A percentile compares a stretch with the other conserved stretches of the same genome.
These are phyloP conservation scores for Acanthochromis polyacanthus DNA, from an alignment of 2,113 vertebrate species.

Conservation along the genomic window DNA sequence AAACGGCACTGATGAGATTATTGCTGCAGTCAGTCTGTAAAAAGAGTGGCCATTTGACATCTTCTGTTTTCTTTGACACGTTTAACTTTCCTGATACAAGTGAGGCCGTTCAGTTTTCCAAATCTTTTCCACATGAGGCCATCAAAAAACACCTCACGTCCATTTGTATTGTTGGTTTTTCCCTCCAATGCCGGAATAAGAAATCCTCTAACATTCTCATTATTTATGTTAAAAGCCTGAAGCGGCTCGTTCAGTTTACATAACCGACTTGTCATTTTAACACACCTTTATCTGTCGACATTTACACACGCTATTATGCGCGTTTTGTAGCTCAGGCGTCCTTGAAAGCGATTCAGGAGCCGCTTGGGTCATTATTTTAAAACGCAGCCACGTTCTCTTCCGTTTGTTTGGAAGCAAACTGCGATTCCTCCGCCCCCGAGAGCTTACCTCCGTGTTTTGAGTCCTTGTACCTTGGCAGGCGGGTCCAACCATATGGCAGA, in stretches of 20 bases:
- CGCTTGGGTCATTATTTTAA: slow-evolving; percentile 56
- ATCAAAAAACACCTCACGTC: neutral
- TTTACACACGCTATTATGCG: neutral
- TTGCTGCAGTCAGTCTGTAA: slow-evolving; percentile 19
- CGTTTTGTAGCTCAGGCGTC: slow-evolving; percentile 33
- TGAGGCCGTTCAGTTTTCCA: slow-evolving; percentile 4
- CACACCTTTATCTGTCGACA: neutral
- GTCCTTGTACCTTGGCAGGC: slow-evolving; percentile 85
- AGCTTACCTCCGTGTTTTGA: slow-evolving; percentile 71
- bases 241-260: too few species aligned
- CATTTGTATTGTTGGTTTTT: neutral
- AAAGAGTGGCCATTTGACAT: too few species aligned
- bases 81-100: slow-evolving; percentile 5
- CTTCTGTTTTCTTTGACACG: neutral
- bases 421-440: slow-evolving; percentile 36
- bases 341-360: slow-evolving; percentile 57
- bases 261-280: too few species aligned
- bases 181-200: too few species aligned
- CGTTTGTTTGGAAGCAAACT: slow-evolving; percentile 51
- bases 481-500: slow-evolving; percentile 81
- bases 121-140: slow-evolving; percentile 47
- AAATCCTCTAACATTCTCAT: too few species aligned
- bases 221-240: too few species aligned
- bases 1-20: slow-evolving; percentile 62
- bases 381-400: slow-evolving; percentile 45